phyloP scores from a whole-genome alignment of 2,888 invertebrate species.

The Pycnomerus fuliginosus region DNA sequence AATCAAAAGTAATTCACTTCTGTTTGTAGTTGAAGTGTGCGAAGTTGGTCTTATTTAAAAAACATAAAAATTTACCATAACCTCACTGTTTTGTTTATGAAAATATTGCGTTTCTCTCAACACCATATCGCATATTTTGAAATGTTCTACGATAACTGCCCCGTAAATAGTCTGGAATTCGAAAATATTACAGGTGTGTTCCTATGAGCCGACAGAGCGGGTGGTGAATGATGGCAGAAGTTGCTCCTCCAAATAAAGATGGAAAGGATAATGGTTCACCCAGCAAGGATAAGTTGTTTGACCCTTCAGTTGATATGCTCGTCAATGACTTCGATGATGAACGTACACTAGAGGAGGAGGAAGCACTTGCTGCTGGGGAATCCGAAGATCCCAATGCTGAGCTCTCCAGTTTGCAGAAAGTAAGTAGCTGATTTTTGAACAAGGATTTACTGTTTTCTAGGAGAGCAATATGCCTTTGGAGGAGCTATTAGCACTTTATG shows the following conservation, averaged over 20 bases:
- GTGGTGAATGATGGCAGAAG: constrained; percentile 46
- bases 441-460: constrained; percentile 44
- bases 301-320: constrained; percentile 94
- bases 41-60: no score
- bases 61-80: background rate
- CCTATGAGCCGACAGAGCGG: no score
- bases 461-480: constrained; percentile 97
- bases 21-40: no score
- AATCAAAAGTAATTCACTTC: no score
- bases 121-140: background rate
- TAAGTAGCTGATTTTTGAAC: constrained; percentile 37
- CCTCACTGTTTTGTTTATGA: background rate
- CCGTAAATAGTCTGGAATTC: background rate
- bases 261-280: constrained; percentile 43
- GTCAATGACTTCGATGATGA: constrained; percentile 98
- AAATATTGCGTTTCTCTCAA: no score
- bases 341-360: constrained; percentile 94
- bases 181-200: background rate
- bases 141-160: background rate
- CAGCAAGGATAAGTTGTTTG: constrained; percentile 68
- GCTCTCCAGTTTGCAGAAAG: constrained; percentile 82
- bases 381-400: constrained; percentile 83
- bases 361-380: constrained; percentile 87
- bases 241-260: constrained; percentile 46
- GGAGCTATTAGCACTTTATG: constrained; percentile 87